Base-by-base conservation (phyloP, 2,888 invertebrate species). In the Branchipolynoe longqiensis region DNA sequence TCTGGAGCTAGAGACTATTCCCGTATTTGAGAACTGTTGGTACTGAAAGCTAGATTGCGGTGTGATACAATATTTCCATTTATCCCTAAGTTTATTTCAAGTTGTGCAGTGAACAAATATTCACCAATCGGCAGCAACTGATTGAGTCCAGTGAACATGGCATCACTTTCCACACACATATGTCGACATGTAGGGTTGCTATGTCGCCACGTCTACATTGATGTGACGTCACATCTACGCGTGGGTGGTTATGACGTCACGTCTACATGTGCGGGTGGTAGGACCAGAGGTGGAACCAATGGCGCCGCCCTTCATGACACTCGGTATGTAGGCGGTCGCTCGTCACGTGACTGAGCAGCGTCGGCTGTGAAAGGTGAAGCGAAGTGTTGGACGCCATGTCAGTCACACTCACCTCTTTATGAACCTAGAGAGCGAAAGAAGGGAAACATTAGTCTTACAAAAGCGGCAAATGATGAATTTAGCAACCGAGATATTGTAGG, bases 231-330 rank as follows among this genome's bases (percentile, higher is more conserved):
- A n/a, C n/a, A n/a, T n/a, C n/a, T n/a, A n/a, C n/a, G n/a, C n/a
- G n/a, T n/a, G n/a, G n/a, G n/a, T n/a, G n/a, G 25, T n/a, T 18
- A n/a, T 62, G 62, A 62, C 62, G 62, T 62, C 62, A 62, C 62
- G 33, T 31, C 40, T 74, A 74, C 74, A 78, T 78, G 1, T 78
- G 78, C 12, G 41, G 78, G 48, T 78, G 78, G 54, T 78, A 78
- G 48, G 48, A 22, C 78, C 78, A 78, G 48, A 78, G 41, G n/a
- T 78, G 78, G 31, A 41, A 48, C 14, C 18, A 31, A 14, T 38
- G 33, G 12, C 69, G 38, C 38, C 38, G 38, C n/a, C 36, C 22
- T 33, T 33, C 14, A 38, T 18, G 62, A 62, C 62, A 31, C 62
- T 41, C 48, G 2, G 1, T 8, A 54, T 4, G 78, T 4, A 78